phyloP scores from a whole-genome alignment of 2,888 invertebrate species.

The Zelleria hepariella region DNA sequence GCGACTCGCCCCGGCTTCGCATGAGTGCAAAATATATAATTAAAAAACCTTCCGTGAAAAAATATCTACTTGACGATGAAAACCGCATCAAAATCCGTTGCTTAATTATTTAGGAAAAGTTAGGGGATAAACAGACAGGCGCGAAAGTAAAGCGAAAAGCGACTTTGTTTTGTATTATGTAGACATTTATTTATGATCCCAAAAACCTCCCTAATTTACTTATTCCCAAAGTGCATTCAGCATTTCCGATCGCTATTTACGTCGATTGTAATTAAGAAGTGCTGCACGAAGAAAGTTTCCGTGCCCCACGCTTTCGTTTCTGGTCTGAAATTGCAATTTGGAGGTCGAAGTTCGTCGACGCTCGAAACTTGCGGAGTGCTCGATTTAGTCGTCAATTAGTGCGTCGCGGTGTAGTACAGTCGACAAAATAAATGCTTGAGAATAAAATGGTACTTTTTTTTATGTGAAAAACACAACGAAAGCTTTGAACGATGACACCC shows the following conservation, averaged over 20 bases:
- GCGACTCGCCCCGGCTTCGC: too few species aligned
- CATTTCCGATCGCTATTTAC: neutral
- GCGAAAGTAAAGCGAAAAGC: too few species aligned
- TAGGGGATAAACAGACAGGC: too few species aligned
- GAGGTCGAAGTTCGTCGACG: neutral
- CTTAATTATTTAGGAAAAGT: too few species aligned
- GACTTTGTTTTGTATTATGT: too few species aligned
- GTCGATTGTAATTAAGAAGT: neutral
- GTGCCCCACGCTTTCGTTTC: neutral
- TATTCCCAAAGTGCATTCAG: neutral
- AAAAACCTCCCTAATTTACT: too few species aligned
- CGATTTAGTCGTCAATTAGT: constrained; percentile 64
- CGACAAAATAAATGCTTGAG: neutral
- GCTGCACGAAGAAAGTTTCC: neutral
- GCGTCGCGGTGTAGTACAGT: constrained; percentile 17
- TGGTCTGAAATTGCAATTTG: neutral
- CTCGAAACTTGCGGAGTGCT: constrained; percentile 30
- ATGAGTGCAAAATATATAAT: too few species aligned
- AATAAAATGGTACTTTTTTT: neutral
- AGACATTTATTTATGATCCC: too few species aligned
- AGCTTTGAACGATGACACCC: too few species aligned
- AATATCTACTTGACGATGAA: too few species aligned
- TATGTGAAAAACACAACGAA: neutral
- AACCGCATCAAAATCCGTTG: too few species aligned
- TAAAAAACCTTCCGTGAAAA: too few species aligned